Evolutionary conservation across 2,113 vertebrate species (phyloP).

Genomic region (Melanerpes formicivorus): DNA sequence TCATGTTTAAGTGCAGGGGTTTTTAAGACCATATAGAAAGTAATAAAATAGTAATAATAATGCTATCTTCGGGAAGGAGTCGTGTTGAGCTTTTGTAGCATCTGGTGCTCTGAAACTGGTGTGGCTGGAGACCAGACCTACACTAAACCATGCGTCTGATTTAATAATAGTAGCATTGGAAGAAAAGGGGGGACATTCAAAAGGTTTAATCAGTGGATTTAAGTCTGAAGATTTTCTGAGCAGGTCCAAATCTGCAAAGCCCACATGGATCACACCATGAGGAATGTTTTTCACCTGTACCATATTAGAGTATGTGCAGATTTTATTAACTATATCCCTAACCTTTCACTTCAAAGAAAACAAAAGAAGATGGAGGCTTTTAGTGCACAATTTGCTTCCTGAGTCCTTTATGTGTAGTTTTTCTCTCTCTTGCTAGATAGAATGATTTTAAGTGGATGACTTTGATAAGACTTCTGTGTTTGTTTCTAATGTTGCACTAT

Average conservation of each 20-base stretch:
- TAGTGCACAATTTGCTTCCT: not conserved
- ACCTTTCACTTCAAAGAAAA: not conserved
- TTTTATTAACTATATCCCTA: not conserved
- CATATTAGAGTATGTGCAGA: not conserved
- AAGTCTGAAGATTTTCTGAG: not conserved
- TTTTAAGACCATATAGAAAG: not conserved
- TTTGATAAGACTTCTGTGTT: constrained; percentile 67
- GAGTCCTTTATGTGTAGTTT: not conserved
- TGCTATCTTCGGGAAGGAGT: not conserved
- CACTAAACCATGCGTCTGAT: not conserved
- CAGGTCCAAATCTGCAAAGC: not conserved
- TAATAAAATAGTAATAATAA: not conserved
- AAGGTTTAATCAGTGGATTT: not conserved
- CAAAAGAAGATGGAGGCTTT: not conserved
- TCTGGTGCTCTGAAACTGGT: not conserved
- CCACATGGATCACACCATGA: not conserved
- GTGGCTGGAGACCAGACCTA: not conserved
- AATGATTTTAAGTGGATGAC: constrained; percentile 46
- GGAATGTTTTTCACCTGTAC: not conserved
- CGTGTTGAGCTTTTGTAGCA: not conserved
- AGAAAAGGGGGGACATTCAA: not conserved
- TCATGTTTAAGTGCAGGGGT: not conserved
- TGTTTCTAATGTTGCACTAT: constrained; percentile 49
- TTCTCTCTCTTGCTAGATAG: not conserved
- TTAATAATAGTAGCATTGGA: not conserved